Evolutionary conservation across 2,113 vertebrate genomes (phyloP).

Genomic region (Rhegmatorhina hoffmannsi): DNA sequence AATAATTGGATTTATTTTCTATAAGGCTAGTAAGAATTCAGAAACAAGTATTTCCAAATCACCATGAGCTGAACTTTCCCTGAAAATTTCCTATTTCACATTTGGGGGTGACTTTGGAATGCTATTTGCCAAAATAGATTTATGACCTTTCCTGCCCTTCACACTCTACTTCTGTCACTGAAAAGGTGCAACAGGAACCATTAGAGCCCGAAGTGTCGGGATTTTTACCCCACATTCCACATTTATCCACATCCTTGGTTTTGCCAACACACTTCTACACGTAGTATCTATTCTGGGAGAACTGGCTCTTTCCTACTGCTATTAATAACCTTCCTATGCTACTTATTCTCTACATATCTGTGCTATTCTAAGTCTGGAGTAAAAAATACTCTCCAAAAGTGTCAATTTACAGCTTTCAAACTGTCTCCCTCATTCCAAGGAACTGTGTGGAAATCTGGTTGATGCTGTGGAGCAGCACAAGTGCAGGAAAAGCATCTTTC

Average conservation of each 20-base stretch:
- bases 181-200: neutral
- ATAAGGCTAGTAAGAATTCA: neutral
- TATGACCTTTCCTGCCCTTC: neutral
- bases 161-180: neutral
- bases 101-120: neutral
- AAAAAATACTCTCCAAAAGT: neutral
- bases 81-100: neutral
- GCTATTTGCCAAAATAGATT: neutral
- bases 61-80: neutral
- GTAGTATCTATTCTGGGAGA: neutral
- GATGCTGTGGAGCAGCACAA: neutral
- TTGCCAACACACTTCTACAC: neutral
- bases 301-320: neutral
- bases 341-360: neutral
- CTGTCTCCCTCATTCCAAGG: neutral
- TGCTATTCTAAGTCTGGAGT: neutral
- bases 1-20: neutral
- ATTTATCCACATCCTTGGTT: neutral
- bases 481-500: neutral
- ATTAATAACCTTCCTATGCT: slow-evolving; percentile 1
- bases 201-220: neutral
- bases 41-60: neutral
- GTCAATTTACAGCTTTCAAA: neutral
- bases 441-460: neutral
- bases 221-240: neutral